These are phyloP conservation scores for Drosophila grimshawi DNA, from an alignment of 1,140 invertebrate genomes.

Conservation along the genomic window DNA sequence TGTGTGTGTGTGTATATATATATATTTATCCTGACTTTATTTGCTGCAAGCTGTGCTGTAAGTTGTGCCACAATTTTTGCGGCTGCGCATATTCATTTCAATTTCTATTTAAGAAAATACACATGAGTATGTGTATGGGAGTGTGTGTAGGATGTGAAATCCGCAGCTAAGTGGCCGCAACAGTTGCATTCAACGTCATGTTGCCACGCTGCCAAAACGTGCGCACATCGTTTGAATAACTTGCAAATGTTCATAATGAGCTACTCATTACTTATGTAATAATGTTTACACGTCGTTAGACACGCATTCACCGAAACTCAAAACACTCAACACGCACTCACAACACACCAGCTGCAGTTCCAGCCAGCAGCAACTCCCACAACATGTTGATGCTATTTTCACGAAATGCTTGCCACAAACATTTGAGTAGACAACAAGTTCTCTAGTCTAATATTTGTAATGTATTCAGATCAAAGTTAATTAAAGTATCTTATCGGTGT, in stretches of 20 bases:
- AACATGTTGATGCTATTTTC: slow-evolving; percentile 4
- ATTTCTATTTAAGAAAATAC: slow-evolving; percentile 61
- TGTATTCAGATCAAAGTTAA: no score
- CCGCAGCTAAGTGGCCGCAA: slow-evolving; percentile 44
- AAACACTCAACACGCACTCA: slow-evolving; percentile 1
- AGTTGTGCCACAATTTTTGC: slow-evolving; percentile 32
- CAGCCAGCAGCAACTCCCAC: background rate
- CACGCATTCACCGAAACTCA: slow-evolving; percentile 13
- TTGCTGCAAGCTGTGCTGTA: slow-evolving; percentile 35
- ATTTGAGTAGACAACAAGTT: background rate
- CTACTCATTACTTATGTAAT: slow-evolving; percentile 18
- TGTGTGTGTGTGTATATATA: background rate
- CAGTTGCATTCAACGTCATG: slow-evolving; percentile 30
- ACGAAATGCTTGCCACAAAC: background rate
- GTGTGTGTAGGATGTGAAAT: slow-evolving; percentile 31
- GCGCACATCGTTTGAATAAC: slow-evolving; percentile 47
- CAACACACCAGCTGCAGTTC: no score
- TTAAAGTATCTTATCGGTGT: no score
- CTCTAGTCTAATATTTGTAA: no score
- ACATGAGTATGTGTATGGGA: background rate
- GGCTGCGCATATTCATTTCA: slow-evolving; percentile 61
- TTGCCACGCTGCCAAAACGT: slow-evolving; percentile 24
- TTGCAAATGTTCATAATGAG: slow-evolving; percentile 38
- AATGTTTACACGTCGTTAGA: slow-evolving; percentile 23
- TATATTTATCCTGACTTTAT: slow-evolving; percentile 4